phyloP scores from a whole-genome alignment of 2,888 invertebrate genomes.

The Torymus tubicola region DNA sequence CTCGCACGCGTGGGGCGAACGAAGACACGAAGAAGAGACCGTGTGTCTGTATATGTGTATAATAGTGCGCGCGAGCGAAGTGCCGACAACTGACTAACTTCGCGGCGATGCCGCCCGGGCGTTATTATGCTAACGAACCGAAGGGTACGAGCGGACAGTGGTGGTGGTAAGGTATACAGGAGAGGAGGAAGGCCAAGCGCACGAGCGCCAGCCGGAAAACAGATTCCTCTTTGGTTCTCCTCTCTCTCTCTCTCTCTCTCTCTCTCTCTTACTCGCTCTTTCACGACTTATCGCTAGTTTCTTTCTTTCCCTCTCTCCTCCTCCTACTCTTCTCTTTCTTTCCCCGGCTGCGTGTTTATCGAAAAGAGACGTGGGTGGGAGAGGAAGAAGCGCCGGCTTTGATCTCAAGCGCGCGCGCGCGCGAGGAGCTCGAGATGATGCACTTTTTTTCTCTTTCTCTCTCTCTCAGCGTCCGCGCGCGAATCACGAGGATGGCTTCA shows the following conservation, averaged over 20 bases:
- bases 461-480: too few species aligned
- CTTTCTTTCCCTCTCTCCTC: slow-evolving; percentile 1
- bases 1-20: slow-evolving; percentile 36
- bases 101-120: slow-evolving; percentile 69
- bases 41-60: too few species aligned
- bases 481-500: too few species aligned
- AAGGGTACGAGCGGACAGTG: slow-evolving; percentile 6
- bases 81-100: slow-evolving; percentile 71
- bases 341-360: background rate
- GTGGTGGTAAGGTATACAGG: slow-evolving; percentile 30
- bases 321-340: background rate
- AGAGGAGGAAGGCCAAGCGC: slow-evolving; percentile 34
- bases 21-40: slow-evolving; percentile 61
- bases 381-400: background rate
- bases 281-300: background rate
- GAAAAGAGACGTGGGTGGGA: slow-evolving; percentile 1
- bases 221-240: background rate
- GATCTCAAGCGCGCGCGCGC: background rate
- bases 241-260: background rate
- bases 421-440: too few species aligned
- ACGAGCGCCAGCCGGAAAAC: background rate
- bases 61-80: slow-evolving; percentile 65
- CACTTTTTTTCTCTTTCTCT: too few species aligned
- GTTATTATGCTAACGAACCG: slow-evolving; percentile 73
- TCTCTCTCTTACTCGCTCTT: background rate